Evolutionary conservation across 2,113 vertebrate genomes (phyloP).

Genomic region (Oenanthe melanoleuca): DNA sequence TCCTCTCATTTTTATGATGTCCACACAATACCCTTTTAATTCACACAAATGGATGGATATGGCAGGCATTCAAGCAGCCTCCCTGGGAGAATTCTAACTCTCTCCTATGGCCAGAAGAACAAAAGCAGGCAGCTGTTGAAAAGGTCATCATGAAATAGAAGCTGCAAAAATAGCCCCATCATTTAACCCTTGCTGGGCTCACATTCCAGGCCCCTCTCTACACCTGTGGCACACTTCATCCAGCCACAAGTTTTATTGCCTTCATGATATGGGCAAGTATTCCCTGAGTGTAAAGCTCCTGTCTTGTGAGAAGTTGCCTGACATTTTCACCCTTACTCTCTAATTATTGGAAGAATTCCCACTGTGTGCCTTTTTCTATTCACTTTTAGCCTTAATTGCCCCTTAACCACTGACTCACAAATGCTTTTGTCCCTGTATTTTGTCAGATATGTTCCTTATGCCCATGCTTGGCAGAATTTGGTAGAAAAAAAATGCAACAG

Average conservation of each 20-base stretch:
- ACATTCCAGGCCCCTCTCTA: not conserved
- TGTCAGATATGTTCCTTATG: not conserved
- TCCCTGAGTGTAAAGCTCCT: not conserved
- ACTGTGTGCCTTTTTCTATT: not conserved
- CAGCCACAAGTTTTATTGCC: not conserved
- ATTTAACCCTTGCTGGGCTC: not conserved
- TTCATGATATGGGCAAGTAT: not conserved
- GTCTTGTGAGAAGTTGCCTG: not conserved
- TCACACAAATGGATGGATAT: slow-evolving; percentile 48
- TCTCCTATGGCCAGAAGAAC: slow-evolving; percentile 39
- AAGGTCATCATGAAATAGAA: slow-evolving; percentile 58
- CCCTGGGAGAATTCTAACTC: slow-evolving; percentile 47
- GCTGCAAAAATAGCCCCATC: slow-evolving; percentile 12
- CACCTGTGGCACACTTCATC: not conserved
- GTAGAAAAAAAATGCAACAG: not conserved
- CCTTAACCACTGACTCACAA: not conserved
- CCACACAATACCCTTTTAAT: slow-evolving; percentile 56
- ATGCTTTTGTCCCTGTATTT: not conserved
- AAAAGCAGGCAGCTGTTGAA: slow-evolving; percentile 64
- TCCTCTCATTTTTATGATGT: slow-evolving; percentile 31
- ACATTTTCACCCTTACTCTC: not conserved
- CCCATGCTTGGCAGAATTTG: not conserved
- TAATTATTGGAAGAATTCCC: not conserved
- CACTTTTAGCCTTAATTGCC: not conserved
- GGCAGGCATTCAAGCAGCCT: slow-evolving; percentile 56